Conservation (phyloP, 37 sponge, comb jelly and placozoan genomes). For the Agelas oroides region DNA sequence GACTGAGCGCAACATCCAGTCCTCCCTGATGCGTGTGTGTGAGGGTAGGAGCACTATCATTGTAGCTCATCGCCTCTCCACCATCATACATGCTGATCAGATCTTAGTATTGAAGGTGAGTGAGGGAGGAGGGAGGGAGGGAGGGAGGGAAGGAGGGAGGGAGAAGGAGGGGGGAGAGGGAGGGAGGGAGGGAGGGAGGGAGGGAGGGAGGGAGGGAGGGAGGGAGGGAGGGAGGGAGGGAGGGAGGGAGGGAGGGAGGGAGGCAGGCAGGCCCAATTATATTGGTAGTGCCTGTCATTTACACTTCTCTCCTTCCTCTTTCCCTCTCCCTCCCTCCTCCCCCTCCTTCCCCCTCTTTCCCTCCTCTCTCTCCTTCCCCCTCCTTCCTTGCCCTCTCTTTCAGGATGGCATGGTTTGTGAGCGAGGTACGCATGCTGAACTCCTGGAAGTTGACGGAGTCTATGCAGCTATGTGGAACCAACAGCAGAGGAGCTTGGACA, state of each 20-base stretch:
- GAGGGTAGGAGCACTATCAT: conserved; percentile 89
- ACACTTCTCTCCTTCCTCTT: no score
- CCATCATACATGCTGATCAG: conserved; percentile 94
- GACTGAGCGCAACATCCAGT: conserved; percentile 96
- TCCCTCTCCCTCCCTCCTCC: no score
- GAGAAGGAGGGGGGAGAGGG: no score
- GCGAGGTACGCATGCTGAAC: conserved; percentile 82
- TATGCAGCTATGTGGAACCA: conserved; percentile 94
- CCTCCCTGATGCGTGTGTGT: conserved; percentile 86
- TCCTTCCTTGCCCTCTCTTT: no score
- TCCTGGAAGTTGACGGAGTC: conserved; percentile 72
- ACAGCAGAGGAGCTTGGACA: conserved; percentile 78
- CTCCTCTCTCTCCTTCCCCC: no score
- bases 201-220: no score
- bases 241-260: conserved; percentile 40
- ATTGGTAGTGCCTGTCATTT: conserved; percentile 6
- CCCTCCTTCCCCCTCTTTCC: no score
- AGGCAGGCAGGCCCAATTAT: conserved; percentile 23
- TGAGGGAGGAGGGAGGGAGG: conserved; percentile 23
- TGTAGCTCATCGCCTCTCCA: conserved; percentile 96
- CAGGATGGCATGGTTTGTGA: conserved; percentile 75
- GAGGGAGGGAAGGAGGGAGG: no score
- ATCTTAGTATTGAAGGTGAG: conserved; percentile 92
- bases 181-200: no score
- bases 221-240: conserved; percentile 12